These are phyloP conservation scores for Crax fasciolata DNA, from an alignment of 2,797 vertebrate genomes.

Conservation along the genomic window DNA sequence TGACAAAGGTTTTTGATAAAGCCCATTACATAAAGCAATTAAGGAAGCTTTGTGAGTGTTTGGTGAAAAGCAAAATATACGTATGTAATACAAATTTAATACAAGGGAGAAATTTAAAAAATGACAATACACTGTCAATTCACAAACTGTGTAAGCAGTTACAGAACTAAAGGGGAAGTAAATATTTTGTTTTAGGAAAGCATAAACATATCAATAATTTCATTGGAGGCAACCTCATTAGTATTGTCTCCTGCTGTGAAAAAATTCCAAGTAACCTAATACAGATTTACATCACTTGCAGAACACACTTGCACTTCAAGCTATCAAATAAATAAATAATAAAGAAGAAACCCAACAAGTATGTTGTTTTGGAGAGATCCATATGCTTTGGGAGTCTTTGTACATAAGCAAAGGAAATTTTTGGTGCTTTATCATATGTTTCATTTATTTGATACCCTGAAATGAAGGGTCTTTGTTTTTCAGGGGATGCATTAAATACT, in stretches of 20 bases:
- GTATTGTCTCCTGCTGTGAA: not conserved
- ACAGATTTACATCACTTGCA: not conserved
- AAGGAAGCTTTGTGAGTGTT: not conserved
- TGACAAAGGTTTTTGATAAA: slow-evolving; percentile 40
- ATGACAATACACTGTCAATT: not conserved
- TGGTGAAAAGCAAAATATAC: slow-evolving; percentile 6
- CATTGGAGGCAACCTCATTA: not conserved
- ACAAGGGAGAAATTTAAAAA: not conserved
- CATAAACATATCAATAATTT: not conserved
- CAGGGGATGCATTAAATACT: not conserved
- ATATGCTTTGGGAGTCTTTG: not conserved
- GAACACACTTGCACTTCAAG: not conserved
- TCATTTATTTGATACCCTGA: slow-evolving; percentile 11
- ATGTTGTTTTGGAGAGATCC: not conserved
- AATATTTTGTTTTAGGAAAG: not conserved
- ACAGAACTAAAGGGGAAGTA: not conserved
- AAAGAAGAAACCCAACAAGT: not conserved
- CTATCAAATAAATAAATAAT: not conserved
- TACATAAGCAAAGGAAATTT: not conserved
- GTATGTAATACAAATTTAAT: not conserved
- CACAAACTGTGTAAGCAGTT: not conserved
- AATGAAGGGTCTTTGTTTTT: not conserved
- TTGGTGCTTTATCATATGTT: not conserved
- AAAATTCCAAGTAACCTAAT: not conserved
- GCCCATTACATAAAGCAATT: slow-evolving; percentile 6